Conservation (phyloP, 2,888 invertebrate species). For the Tricholauxania praeusta region DNA sequence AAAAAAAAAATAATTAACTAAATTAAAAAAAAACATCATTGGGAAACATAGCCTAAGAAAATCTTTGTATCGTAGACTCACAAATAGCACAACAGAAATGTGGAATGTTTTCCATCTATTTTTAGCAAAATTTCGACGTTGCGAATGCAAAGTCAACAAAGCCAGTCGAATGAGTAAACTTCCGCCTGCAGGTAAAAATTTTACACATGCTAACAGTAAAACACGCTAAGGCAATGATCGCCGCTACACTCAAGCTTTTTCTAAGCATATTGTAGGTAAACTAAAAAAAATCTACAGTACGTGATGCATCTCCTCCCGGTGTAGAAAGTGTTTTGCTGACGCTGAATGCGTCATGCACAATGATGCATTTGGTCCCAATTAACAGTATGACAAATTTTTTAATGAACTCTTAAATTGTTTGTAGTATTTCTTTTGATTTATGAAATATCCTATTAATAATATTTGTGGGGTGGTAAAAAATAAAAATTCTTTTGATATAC, state of each 20-base stretch:
- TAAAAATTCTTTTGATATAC: too few species aligned
- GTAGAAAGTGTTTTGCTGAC: too few species aligned
- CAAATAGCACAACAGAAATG: constrained; percentile 31
- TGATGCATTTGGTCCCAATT: neutral
- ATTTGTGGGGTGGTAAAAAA: too few species aligned
- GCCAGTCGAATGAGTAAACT: constrained; percentile 14
- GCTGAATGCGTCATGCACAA: neutral
- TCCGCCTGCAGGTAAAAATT: constrained; percentile 35
- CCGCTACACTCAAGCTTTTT: neutral
- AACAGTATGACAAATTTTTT: constrained; percentile 10
- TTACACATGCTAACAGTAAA: neutral
- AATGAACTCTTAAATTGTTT: too few species aligned
- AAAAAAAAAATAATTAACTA: neutral
- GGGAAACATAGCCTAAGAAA: neutral
- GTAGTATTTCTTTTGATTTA: too few species aligned
- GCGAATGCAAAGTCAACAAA: constrained; percentile 16
- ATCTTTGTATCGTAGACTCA: neutral
- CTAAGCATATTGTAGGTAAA: neutral
- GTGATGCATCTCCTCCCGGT: too few species aligned
- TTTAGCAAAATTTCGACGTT: constrained; percentile 18
- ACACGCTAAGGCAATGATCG: too few species aligned
- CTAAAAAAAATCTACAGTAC: too few species aligned
- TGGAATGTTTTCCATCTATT: constrained; percentile 27
- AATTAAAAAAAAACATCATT: neutral
- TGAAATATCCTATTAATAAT: too few species aligned